These are phyloP conservation scores for Eremobia ochroleuca DNA, from an alignment of 2,888 invertebrate genomes.

Conservation along the genomic window DNA sequence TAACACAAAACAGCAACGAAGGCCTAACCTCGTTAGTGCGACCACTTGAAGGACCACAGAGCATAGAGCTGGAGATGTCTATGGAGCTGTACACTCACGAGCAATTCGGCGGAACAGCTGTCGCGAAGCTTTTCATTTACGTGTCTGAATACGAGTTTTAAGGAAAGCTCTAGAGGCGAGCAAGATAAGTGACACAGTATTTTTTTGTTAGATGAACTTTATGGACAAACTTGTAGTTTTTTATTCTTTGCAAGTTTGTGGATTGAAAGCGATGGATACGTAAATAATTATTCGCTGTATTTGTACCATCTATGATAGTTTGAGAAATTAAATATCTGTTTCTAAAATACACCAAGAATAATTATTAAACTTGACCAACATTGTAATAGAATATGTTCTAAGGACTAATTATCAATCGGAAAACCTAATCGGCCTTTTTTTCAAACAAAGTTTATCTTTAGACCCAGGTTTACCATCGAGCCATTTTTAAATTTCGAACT, in stretches of 20 bases:
- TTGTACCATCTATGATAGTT: neutral
- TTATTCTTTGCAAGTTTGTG: neutral
- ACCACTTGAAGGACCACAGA: slow-evolving; percentile 96
- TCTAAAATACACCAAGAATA: neutral
- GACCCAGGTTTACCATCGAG: no score
- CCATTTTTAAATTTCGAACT: no score
- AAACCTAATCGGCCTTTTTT: neutral
- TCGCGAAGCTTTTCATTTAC: slow-evolving; percentile 96
- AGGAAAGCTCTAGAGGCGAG: slow-evolving; percentile 23
- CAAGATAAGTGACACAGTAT: slow-evolving; percentile 23
- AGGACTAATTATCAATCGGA: neutral
- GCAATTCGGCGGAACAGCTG: slow-evolving; percentile 94
- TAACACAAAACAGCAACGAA: slow-evolving; percentile 91
- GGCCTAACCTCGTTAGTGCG: slow-evolving; percentile 94
- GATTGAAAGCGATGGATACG: neutral
- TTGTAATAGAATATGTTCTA: neutral
- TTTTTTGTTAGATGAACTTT: slow-evolving; percentile 15
- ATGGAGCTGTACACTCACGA: slow-evolving; percentile 95
- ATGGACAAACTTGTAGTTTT: neutral
- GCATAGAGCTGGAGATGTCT: slow-evolving; percentile 96
- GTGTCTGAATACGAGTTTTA: slow-evolving; percentile 95
- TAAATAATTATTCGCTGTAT: neutral
- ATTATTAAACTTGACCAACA: neutral
- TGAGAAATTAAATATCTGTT: neutral
- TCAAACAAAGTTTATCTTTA: neutral